A percentile compares a stretch with the other conserved stretches of the same genome.
phyloP scores from a whole-genome alignment of 2,888 invertebrate genomes.

The Perithous albicinctus region DNA sequence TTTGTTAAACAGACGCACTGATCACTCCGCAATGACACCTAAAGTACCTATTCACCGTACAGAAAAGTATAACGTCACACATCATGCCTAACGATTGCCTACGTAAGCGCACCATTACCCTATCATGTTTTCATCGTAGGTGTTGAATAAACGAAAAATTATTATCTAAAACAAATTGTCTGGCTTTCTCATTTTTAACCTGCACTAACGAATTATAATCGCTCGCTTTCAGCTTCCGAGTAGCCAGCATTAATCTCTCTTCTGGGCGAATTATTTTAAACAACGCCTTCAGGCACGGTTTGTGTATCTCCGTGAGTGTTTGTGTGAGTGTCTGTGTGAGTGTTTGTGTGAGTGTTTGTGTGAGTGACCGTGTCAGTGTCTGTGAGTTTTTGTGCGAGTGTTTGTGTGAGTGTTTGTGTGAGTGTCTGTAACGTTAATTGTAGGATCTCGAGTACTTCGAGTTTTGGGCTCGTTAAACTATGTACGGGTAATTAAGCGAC shows the following conservation, averaged over 20 bases:
- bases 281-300: too few relatives aligned
- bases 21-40: conserved; percentile 3
- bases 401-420: too few relatives aligned
- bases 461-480: conserved; percentile 70
- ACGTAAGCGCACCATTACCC: conserved; percentile 71
- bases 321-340: too few relatives aligned
- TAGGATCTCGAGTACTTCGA: conserved; percentile 37
- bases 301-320: too few relatives aligned
- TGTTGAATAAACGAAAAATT: conserved; percentile 78
- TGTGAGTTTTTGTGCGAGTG: too few relatives aligned
- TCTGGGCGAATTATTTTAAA: too few relatives aligned
- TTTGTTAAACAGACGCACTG: conserved; percentile 12
- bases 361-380: too few relatives aligned
- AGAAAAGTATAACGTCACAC: conserved; percentile 27
- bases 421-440: conserved; percentile 12
- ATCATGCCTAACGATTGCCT: conserved; percentile 33
- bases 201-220: too few relatives aligned
- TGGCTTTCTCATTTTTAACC: neutral
- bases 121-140: conserved; percentile 76
- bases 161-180: conserved; percentile 65
- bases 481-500: conserved; percentile 50
- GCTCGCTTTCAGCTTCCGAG: too few relatives aligned
- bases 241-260: too few relatives aligned
- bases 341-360: too few relatives aligned
- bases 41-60: conserved; percentile 12